Base-by-base conservation (phyloP, 2,797 vertebrate species). In the Ptychobarbus kaznakovi region DNA sequence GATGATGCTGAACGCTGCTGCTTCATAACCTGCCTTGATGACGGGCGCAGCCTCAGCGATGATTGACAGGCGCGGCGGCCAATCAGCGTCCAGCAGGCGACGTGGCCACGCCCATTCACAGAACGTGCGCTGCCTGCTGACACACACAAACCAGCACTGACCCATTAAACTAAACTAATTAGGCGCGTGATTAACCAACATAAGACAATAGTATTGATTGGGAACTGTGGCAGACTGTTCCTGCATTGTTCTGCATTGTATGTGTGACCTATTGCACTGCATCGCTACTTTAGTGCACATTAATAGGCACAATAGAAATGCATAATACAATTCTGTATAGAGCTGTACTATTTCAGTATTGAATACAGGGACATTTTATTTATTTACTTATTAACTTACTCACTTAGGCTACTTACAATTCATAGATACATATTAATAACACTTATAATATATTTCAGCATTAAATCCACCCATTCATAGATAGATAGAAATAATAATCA, bases 11-110 rank as follows among this genome's bases (percentile, higher is more conserved):
- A 68, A 25, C 73, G 80, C 89, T 89, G 89, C 89, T 90, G 89
- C 89, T 89, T 90, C 83, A 90, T 91, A 89, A 91, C 89, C 90
- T 87, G 87, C 89, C 86, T 87, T 73, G 87, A 89, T 81, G 87
- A 91, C 69, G 77, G 81, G 70, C 81, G 86, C 86, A 79, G 25
- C 68, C 77, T 74, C 72, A 35, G 82, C 12, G 51, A 28, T 81
- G 91, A 91, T 49, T 86, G 92, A 86, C 86, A 86, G 46, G 6
- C 35, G 58, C 53, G n/a, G 20, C 70, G 86, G 61, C 92, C 90
- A 92, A 92, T 90, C 82, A 89, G 79, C 61, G 78, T 16, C 8
- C 70, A 35, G 75, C 3, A 61, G 80, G 72, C 18, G 56, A 28
- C 46, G 25, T 32, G 53, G 53, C 65, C 88, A 90, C 91, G 88